Evolutionary conservation across 2,888 invertebrate species (phyloP).

Genomic region (Ochlodes sylvanus): DNA sequence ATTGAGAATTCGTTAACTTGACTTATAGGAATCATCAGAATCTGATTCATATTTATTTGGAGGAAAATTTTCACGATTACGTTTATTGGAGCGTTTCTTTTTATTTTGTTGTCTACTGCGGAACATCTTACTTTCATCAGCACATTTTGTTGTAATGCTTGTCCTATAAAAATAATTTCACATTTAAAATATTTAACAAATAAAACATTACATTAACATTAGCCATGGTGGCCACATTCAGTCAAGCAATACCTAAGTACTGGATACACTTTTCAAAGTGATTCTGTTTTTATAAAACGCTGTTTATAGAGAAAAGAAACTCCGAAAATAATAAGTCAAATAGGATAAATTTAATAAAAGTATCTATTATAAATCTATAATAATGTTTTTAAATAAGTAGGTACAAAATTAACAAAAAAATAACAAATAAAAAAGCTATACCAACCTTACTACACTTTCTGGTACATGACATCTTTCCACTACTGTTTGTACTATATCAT

Average conservation of each 20-base stretch:
- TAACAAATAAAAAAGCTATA: background rate
- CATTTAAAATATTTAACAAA: too few species aligned
- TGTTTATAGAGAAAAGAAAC: too few species aligned
- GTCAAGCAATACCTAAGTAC: too few species aligned
- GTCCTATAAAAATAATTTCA: slow-evolving; percentile 58
- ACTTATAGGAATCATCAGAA: slow-evolving; percentile 48
- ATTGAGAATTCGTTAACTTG: slow-evolving; percentile 39
- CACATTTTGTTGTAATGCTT: slow-evolving; percentile 86
- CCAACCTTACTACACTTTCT: slow-evolving; percentile 63
- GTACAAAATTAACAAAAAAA: too few species aligned
- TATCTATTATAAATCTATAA: too few species aligned
- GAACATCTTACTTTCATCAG: slow-evolving; percentile 86
- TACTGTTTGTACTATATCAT: slow-evolving; percentile 82
- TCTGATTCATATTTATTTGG: slow-evolving; percentile 40
- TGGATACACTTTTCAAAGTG: too few species aligned
- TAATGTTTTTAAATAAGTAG: too few species aligned
- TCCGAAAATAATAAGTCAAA: too few species aligned
- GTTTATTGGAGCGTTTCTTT: slow-evolving; percentile 46
- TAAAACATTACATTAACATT: too few species aligned
- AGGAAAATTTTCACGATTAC: slow-evolving; percentile 45
- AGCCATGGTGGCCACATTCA: too few species aligned
- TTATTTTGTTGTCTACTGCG: slow-evolving; percentile 59
- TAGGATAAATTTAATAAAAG: too few species aligned
- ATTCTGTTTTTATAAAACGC: too few species aligned
- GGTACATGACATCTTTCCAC: slow-evolving; percentile 63